Base-by-base conservation (phyloP, 2,888 invertebrate species). In the Papilio demoleus region DNA sequence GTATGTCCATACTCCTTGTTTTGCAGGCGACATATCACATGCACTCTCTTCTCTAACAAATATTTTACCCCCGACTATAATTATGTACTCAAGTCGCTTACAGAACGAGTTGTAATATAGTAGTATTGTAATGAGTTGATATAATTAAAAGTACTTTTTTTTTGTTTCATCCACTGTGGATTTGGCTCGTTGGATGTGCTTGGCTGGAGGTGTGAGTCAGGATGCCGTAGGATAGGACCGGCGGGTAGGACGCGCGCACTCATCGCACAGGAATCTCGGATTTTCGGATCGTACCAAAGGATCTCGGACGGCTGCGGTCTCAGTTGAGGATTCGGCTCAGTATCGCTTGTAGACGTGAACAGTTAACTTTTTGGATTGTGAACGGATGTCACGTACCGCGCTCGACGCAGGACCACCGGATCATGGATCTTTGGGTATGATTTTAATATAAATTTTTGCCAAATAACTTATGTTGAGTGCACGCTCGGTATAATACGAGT, bases 81-180 rank as follows among this genome's bases (percentile, higher is more conserved):
- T 19, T 9, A 19, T 6, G n/a, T 12, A n/a, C n/a, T 40, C 31
- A 53, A 60, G 69, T 70, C 69, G 65, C 61, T 70, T 64, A 63
- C 70, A 70, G 63, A 70, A 67, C 34, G 59, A 68, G 24, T 12
- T 58, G 63, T 53, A 53, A 67, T 69, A 65, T 70, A 75, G 73
- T 68, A 68, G 68, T 40, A 17, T 69, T 19, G 70, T 66, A 73
- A 76, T 36, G 34, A 60, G 64, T 63, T 65, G 31, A 77, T 80
- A 83, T 87, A 83, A 88, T 86, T 87, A 91, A 92, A 89, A 82
- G 80, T 79, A 84, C 47, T 88, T 90, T 88, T 92, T 90, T 92
- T 92, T 92, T 92, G 92, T 92, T 92, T 91, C 92, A 92, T 92
- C 92, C 91, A 82, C 92, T 92, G 88, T 92, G 92, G 92, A 90